Evolutionary conservation across 2,113 vertebrate genomes (phyloP), one percentile per base, ranked within the genome.

Genomic region (Lates calcarifer): DNA sequence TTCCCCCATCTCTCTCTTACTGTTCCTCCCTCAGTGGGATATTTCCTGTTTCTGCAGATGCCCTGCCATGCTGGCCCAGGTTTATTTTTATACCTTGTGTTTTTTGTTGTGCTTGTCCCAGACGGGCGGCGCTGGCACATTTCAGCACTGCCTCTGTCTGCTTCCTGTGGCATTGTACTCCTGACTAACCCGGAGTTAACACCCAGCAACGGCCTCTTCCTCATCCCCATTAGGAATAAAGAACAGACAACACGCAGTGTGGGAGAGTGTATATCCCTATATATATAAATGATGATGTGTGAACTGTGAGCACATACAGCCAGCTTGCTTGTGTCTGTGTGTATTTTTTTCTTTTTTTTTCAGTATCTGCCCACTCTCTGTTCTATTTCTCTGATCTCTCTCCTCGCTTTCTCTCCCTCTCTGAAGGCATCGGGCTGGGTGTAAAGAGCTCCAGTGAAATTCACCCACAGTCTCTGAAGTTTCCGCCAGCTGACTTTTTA

Each of bases 401-500:
- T n/a, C 61, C 63, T 74, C 33, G 4, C 70, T 82, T 71, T 81
- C 84, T 65, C 78, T 84, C 51, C 45, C 77, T 76, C 74, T 77
- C 80, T 76, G 68, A 81, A 77, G 82, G 81, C 77, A 76, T 66
- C 2, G 75, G 61, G 64, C 77, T 74, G 77, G 77, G 77, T 81
- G 75, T 61, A 74, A 86, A 80, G 81, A 89, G 77, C 85, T 76
- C 78, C 45, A 45, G 69, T 68, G 76, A 90, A 88, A 90, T 76
- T 90, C 85, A 84, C 82, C 83, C 74, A 79, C 83, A 65, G 84
- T 76, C 84, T 93, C 88, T 90, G 87, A 91, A 90, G 91, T 92
- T 92, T 92, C 86, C 85, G 68, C 83, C 87, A 87, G 85, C 91
- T 93, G 90, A 94, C 87, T 93, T 93, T 94, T 91, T 90, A 92